These are phyloP conservation scores for Sinocyclocheilus anshuiensis DNA, from an alignment of 2,113 vertebrate species.

Conservation along the genomic window DNA sequence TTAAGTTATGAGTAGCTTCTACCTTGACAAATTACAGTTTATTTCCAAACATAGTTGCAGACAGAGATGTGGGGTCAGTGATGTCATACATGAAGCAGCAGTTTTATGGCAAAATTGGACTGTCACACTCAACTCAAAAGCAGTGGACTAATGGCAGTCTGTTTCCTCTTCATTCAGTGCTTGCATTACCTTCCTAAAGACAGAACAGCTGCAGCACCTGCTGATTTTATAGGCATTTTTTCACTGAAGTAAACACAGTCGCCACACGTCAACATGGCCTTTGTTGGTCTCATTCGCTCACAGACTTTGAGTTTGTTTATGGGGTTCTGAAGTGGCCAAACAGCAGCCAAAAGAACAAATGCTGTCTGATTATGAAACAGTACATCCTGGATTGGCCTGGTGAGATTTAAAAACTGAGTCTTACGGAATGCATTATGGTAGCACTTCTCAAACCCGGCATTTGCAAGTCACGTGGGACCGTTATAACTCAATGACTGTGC, in stretches of 20 bases:
- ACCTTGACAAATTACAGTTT: not conserved
- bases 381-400: not conserved
- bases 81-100: not conserved
- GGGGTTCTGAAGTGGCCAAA: not conserved
- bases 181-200: not conserved
- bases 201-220: conserved; percentile 27
- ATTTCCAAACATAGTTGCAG: too few relatives aligned
- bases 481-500: not conserved
- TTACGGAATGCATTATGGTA: not conserved
- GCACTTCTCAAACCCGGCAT: not conserved
- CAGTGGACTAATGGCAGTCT: not conserved
- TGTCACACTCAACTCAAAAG: not conserved
- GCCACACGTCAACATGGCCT: conserved; percentile 22
- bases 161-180: not conserved
- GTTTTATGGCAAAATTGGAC: not conserved
- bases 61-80: not conserved
- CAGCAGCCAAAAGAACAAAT: conserved; percentile 10
- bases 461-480: not conserved
- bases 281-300: not conserved
- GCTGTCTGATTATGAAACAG: not conserved
- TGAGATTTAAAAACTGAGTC: not conserved
- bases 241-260: conserved; percentile 11
- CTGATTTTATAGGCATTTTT: conserved; percentile 29
- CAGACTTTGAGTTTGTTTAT: conserved; percentile 5
- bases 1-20: not conserved